phyloP scores from a whole-genome alignment of 1,140 invertebrate species.

The Hylyphantes graminicola region DNA sequence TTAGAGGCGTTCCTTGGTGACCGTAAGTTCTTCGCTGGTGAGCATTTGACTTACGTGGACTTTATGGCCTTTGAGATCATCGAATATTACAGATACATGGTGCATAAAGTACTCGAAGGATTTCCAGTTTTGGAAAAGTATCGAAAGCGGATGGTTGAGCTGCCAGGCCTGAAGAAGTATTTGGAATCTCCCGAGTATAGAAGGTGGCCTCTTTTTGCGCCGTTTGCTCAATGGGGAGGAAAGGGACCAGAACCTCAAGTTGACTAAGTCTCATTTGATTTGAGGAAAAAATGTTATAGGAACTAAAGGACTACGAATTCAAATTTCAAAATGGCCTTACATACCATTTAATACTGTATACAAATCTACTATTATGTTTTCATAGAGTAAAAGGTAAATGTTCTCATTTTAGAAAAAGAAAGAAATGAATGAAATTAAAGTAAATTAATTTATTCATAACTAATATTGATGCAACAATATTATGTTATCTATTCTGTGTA shows the following conservation, averaged over 20 bases:
- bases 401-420: too few relatives aligned
- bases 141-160: conserved; percentile 65
- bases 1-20: conserved; percentile 69
- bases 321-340: too few relatives aligned
- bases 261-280: too few relatives aligned
- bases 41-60: conserved; percentile 70
- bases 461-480: too few relatives aligned
- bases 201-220: conserved; percentile 66
- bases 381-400: too few relatives aligned
- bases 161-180: conserved; percentile 66
- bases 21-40: conserved; percentile 68
- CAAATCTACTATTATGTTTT: too few relatives aligned
- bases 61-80: conserved; percentile 71
- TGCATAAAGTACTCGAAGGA: conserved; percentile 66
- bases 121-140: conserved; percentile 68
- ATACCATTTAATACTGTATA: too few relatives aligned
- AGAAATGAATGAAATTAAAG: too few relatives aligned
- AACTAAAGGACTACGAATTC: too few relatives aligned
- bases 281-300: too few relatives aligned
- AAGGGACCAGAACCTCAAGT: background rate
- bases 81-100: conserved; percentile 67
- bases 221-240: conserved; percentile 66
- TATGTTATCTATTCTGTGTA: too few relatives aligned
- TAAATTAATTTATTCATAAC: too few relatives aligned
- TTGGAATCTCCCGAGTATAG: conserved; percentile 66